Evolutionary conservation across 2,797 vertebrate species (phyloP).

Genomic region (Paedocypris micromegethes): DNA sequence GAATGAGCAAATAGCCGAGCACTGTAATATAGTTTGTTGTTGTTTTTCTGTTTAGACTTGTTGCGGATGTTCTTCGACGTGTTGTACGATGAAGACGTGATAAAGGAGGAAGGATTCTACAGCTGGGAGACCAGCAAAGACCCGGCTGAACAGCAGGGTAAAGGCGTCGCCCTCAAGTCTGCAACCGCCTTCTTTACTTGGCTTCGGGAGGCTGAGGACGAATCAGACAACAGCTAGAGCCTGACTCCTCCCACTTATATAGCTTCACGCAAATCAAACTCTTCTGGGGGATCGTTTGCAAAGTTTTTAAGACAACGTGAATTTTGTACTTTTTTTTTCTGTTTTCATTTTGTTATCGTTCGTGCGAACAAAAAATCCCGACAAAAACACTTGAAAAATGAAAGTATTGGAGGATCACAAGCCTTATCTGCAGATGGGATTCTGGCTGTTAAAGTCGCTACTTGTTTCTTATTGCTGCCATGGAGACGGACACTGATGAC

Average conservation of each 20-base stretch:
- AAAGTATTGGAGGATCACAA: slow-evolving; percentile 43
- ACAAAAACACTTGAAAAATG: slow-evolving; percentile 41
- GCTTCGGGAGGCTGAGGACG: slow-evolving; percentile 90
- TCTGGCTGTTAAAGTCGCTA: slow-evolving; percentile 41
- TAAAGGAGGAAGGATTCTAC: slow-evolving; percentile 96
- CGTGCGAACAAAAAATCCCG: slow-evolving; percentile 59
- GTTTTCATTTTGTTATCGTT: slow-evolving; percentile 36
- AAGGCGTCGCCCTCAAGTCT: slow-evolving; percentile 94
- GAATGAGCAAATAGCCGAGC: no score
- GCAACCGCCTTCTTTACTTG: slow-evolving; percentile 96
- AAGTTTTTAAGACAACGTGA: slow-evolving; percentile 63
- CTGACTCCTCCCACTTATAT: slow-evolving; percentile 14
- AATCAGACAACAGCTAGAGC: slow-evolving; percentile 91
- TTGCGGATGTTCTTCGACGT: slow-evolving; percentile 93
- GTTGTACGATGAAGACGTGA: slow-evolving; percentile 92
- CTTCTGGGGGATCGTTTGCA: slow-evolving; percentile 48
- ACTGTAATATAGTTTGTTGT: no score
- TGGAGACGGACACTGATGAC: slow-evolving; percentile 12
- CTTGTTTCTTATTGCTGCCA: slow-evolving; percentile 34
- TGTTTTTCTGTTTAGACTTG: slow-evolving; percentile 68
- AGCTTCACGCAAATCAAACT: slow-evolving; percentile 10
- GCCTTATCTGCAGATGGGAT: slow-evolving; percentile 48
- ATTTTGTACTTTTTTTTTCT: slow-evolving; percentile 42
- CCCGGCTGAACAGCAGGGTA: slow-evolving; percentile 86
- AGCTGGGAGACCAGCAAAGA: slow-evolving; percentile 97